phyloP scores from a whole-genome alignment of 2,113 vertebrate genomes.

The Ciconia maguari region DNA sequence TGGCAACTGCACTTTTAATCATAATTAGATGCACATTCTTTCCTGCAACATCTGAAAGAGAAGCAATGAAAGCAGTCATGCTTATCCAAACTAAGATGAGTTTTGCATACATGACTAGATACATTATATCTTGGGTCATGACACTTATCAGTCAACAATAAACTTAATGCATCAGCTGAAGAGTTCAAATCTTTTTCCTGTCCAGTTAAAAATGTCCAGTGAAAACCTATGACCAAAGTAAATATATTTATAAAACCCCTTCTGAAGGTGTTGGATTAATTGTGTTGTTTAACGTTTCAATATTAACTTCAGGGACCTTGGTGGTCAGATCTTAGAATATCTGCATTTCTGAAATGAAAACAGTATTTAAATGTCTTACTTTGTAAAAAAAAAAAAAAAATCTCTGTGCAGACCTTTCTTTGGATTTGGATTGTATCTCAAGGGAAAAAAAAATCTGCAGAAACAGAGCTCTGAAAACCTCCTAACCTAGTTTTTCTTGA shows the following conservation, averaged over 20 bases:
- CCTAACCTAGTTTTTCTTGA: background rate
- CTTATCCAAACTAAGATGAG: background rate
- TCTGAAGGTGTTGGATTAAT: background rate
- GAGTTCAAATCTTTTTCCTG: background rate
- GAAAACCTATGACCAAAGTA: background rate
- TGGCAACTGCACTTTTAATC: background rate
- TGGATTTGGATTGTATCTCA: background rate
- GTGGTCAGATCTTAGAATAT: background rate
- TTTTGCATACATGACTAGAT: background rate
- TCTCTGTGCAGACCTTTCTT: background rate
- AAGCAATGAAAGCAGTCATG: background rate
- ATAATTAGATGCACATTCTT: background rate
- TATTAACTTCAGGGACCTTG: background rate
- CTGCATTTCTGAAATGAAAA: background rate
- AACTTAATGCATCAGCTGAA: background rate
- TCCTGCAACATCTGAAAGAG: background rate
- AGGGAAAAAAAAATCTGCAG: background rate
- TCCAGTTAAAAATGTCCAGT: background rate
- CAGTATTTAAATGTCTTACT: background rate
- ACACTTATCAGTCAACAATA: background rate
- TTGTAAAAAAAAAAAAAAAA: background rate
- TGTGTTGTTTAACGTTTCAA: background rate
- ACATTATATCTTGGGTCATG: background rate
- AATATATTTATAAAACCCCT: background rate
- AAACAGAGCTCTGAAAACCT: background rate